phyloP scores from a whole-genome alignment of 2,888 invertebrate species.

The Omphaloscelis lunosa region DNA sequence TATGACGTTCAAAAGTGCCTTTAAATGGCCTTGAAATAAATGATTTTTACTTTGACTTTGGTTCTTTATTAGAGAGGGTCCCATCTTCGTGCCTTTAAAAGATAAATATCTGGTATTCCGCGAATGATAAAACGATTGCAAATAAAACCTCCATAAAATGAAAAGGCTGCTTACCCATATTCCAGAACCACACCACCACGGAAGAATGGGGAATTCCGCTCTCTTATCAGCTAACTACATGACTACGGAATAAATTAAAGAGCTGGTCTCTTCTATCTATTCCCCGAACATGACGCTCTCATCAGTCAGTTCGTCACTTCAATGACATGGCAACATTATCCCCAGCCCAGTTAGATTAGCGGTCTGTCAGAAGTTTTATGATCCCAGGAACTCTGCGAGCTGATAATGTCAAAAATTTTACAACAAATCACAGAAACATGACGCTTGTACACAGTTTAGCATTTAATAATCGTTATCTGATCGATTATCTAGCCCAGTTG shows the following conservation, averaged over 20 bases:
- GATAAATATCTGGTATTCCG: neutral
- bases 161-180: neutral
- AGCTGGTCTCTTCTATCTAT: neutral
- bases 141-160: neutral
- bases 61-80: neutral
- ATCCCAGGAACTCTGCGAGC: constrained; percentile 1
- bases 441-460: constrained; percentile 35
- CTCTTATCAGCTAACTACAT: constrained; percentile 28
- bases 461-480: constrained; percentile 61
- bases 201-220: constrained; percentile 2
- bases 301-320: constrained; percentile 5
- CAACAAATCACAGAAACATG: constrained; percentile 32
- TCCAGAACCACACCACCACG: neutral
- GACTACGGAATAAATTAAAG: constrained; percentile 1
- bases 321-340: constrained; percentile 19
- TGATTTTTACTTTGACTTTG: no score
- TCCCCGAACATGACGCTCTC: constrained; percentile 9
- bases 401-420: constrained; percentile 37
- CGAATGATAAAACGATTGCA: neutral
- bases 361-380: constrained; percentile 23
- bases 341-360: constrained; percentile 13
- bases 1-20: no score
- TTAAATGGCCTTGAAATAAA: no score
- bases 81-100: neutral
- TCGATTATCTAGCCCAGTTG: constrained; percentile 37